These are phyloP conservation scores for Euschistus heros DNA, from an alignment of 1,140 invertebrate species.

Conservation along the genomic window DNA sequence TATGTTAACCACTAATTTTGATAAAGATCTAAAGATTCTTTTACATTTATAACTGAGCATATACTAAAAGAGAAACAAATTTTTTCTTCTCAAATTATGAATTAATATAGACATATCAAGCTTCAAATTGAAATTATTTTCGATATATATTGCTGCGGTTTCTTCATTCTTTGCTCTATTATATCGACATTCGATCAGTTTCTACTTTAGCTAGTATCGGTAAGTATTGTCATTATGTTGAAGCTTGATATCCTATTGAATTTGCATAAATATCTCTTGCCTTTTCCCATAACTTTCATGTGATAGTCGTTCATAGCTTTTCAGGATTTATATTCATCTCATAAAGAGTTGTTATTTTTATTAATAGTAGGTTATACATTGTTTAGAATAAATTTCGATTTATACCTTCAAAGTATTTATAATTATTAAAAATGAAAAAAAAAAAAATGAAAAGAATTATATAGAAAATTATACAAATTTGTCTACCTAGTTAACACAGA, in stretches of 20 bases:
- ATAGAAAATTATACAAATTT: not conserved
- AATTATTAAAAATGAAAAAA: not conserved
- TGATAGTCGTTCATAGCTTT: conserved; percentile 25
- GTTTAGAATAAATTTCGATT: conserved; percentile 10
- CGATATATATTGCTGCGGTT: too few relatives aligned
- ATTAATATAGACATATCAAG: too few relatives aligned
- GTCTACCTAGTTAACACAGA: conserved; percentile 6
- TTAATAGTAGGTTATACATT: conserved; percentile 18
- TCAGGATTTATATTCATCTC: conserved; percentile 23
- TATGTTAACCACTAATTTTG: too few relatives aligned
- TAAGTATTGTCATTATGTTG: not conserved
- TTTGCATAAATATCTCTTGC: conserved; percentile 6
- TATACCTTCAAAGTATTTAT: conserved; percentile 20
- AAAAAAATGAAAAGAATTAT: not conserved
- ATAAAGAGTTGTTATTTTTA: conserved; percentile 24
- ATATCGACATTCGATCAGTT: too few relatives aligned
- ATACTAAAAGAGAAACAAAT: too few relatives aligned
- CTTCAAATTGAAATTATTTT: too few relatives aligned
- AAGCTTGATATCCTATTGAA: conserved; percentile 13
- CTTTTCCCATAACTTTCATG: conserved; percentile 17
- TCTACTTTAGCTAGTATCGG: too few relatives aligned
- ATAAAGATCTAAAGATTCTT: too few relatives aligned
- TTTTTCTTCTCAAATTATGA: too few relatives aligned
- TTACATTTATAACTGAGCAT: too few relatives aligned
- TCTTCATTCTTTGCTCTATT: too few relatives aligned